Evolutionary conservation across 2,113 vertebrate genomes (phyloP).

Genomic region (Pelecanus crispus): DNA sequence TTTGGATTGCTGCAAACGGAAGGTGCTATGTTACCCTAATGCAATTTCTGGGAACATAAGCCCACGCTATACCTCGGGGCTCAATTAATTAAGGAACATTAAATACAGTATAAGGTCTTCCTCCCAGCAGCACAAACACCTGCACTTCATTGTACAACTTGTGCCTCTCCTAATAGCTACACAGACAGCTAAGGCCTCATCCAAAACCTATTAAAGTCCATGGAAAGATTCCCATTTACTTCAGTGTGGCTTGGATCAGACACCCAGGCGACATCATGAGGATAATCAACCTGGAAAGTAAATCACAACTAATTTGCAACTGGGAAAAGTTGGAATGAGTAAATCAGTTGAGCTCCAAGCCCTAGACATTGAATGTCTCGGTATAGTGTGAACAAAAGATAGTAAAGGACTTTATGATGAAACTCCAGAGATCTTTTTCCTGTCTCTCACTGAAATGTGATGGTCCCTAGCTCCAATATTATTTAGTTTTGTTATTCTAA

Average conservation of each 20-base stretch:
- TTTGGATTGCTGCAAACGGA: slow-evolving; percentile 31
- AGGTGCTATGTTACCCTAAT: slow-evolving; percentile 32
- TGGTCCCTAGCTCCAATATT: neutral
- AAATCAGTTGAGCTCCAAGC: neutral
- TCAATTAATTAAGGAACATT: slow-evolving; percentile 59
- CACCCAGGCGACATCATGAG: accelerated
- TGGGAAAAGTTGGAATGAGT: neutral
- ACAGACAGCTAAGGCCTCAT: slow-evolving; percentile 7
- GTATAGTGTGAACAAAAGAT: neutral
- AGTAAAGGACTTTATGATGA: neutral
- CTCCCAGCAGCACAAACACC: slow-evolving; percentile 24
- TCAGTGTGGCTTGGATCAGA: neutral
- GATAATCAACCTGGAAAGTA: neutral
- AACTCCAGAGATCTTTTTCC: neutral
- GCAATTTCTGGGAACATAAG: slow-evolving; percentile 50
- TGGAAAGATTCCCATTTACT: slow-evolving; percentile 19
- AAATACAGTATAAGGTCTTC: slow-evolving; percentile 49
- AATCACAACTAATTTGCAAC: slow-evolving; percentile 9
- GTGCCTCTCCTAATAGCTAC: neutral
- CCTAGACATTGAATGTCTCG: neutral
- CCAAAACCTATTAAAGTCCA: slow-evolving; percentile 35
- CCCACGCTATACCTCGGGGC: neutral
- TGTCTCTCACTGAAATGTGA: neutral
- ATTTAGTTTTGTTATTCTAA: neutral
- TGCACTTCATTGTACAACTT: slow-evolving; percentile 32